Percentiles rank a stretch among this genome's conserved stretches.
Evolutionary conservation across 2,888 invertebrate species (phyloP).

Genomic region (Epinotia demarniana): DNA sequence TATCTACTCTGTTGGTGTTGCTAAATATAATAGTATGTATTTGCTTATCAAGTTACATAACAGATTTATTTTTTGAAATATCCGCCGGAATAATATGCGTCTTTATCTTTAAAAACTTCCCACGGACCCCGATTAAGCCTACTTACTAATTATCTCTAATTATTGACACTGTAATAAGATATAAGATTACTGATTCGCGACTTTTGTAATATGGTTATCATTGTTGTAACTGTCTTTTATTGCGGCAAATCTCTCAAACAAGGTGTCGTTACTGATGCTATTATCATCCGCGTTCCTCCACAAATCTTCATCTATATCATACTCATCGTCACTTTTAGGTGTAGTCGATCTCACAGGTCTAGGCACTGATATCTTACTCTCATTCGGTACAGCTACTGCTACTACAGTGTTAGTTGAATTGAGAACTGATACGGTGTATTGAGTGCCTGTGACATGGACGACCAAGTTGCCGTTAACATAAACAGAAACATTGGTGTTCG

Average conservation of each 20-base stretch:
- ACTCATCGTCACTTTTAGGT: slow-evolving; percentile 49
- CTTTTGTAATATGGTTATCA: slow-evolving; percentile 3
- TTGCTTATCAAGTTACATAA: not conserved
- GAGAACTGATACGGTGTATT: slow-evolving; percentile 42
- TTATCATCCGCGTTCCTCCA: slow-evolving; percentile 54
- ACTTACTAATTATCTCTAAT: too few relatives aligned
- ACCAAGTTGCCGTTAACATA: slow-evolving; percentile 61
- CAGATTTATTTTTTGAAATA: not conserved
- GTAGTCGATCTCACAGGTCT: not conserved
- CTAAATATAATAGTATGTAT: not conserved
- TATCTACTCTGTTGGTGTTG: not conserved
- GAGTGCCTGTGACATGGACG: slow-evolving; percentile 53
- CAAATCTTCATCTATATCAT: slow-evolving; percentile 57
- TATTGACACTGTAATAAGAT: not conserved
- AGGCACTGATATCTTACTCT: not conserved
- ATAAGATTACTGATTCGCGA: not conserved
- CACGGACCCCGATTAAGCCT: not conserved
- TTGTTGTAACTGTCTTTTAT: slow-evolving; percentile 10
- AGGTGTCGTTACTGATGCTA: not conserved
- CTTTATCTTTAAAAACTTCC: too few relatives aligned
- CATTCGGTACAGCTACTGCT: slow-evolving; percentile 8
- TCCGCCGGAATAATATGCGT: too few relatives aligned
- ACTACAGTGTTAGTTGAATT: slow-evolving; percentile 6
- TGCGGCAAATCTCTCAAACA: slow-evolving; percentile 7
- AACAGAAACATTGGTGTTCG: slow-evolving; percentile 63